Evolutionary conservation across 2,797 vertebrate species (phyloP), one percentile per base, ranked within the genome.

Genomic region (Trachurus trachurus): DNA sequence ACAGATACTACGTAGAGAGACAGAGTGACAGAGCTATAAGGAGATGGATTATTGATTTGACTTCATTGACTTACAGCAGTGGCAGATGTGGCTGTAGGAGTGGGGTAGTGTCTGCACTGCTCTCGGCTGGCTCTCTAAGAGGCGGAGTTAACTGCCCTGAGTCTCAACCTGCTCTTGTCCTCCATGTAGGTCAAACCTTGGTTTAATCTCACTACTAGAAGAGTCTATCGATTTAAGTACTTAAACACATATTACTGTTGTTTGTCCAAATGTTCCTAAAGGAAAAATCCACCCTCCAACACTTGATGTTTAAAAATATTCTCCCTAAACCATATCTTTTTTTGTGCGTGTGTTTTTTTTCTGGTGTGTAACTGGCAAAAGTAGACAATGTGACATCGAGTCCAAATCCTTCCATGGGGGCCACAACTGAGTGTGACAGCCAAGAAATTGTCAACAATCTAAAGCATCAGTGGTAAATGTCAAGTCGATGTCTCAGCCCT

Each of bases 1-100:
- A 96, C 95, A 97, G 96, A 94, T 95, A 94, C 95, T 94, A 26
- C 26, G 26, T 26, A 95, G 95, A 91, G 93, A 97, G 96, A 96
- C 95, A 95, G 96, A 96, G 96, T 96, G 95, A 97, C 71, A 88
- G 87, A 87, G 81, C 87, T 90, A 80, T 75, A 93, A 87, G 83
- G 72, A 92, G 83, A 90, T 84, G 88, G 81, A 81, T 93, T 92
- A 92, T 90, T 88, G 88, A 92, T 91, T 88, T 70, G 87, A 71
- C 71, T 89, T 92, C 66, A 90, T 80, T 91, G 92, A 90, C 72
- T 91, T 88, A 81, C 76, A 87, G 78, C 80, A 80, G 86, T 85
- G 87, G 71, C 65, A 87, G 69, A 85, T 85, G 89, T 90, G 86
- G 83, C 75, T 86, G 68, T 74, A 72, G 73, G 70, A 81, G 85